Evolutionary conservation across 1,140 invertebrate genomes (phyloP).

Genomic region (Ceratoteleas bidentatus): DNA sequence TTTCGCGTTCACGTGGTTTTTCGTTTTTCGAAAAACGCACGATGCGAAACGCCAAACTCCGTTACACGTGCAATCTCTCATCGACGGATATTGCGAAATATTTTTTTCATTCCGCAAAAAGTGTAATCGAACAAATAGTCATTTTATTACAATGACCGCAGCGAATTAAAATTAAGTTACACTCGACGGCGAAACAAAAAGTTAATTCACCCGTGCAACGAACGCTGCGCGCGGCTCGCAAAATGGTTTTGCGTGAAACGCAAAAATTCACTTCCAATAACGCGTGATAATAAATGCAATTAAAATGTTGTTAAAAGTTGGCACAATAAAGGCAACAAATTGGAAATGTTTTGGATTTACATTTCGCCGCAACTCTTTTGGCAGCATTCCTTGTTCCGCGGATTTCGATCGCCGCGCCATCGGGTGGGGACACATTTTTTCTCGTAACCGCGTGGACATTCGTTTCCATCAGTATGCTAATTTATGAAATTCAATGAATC

Average conservation of each 20-base stretch:
- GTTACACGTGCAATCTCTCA: too few species aligned
- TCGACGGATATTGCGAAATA: neutral
- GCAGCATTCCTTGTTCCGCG: neutral
- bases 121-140: slow-evolving; percentile 18
- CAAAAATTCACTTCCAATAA: slow-evolving; percentile 27
- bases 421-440: slow-evolving; percentile 19
- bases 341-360: slow-evolving; percentile 30
- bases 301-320: slow-evolving; percentile 43
- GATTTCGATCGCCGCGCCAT: neutral
- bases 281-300: slow-evolving; percentile 40
- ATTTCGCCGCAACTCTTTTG: slow-evolving; percentile 6
- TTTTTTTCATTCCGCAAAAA: slow-evolving; percentile 8
- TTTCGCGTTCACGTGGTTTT: neutral
- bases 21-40: neutral
- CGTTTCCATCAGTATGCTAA: slow-evolving; percentile 48
- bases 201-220: slow-evolving; percentile 8
- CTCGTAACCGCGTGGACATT: slow-evolving; percentile 15
- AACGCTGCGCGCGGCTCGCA: slow-evolving; percentile 22
- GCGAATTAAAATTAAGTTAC: slow-evolving; percentile 39
- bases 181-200: slow-evolving; percentile 21
- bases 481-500: slow-evolving; percentile 63
- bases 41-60: neutral
- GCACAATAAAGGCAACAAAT: slow-evolving; percentile 26
- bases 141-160: slow-evolving; percentile 18
- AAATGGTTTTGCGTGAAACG: slow-evolving; percentile 12